Percentiles rank a stretch among this genome's conserved stretches.
These are phyloP conservation scores for Serinus canaria DNA, from an alignment of 2,113 vertebrate species.

Conservation along the genomic window DNA sequence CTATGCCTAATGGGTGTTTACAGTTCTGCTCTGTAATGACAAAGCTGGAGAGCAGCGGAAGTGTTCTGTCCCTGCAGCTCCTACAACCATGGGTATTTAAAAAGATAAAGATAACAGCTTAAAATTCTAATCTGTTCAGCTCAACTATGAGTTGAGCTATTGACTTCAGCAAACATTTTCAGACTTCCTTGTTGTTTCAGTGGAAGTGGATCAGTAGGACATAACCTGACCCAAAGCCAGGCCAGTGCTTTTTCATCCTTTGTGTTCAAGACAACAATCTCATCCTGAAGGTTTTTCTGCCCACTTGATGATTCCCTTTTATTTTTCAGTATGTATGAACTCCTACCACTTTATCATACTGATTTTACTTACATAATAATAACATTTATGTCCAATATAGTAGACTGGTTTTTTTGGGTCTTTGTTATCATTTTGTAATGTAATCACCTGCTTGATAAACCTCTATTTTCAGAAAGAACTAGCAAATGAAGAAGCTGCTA, in stretches of 20 bases:
- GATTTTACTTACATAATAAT: neutral
- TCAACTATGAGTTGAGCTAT: neutral
- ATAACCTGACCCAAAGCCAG: neutral
- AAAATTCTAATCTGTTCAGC: slow-evolving; percentile 3
- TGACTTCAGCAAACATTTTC: neutral
- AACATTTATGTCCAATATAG: neutral
- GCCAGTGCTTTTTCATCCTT: neutral
- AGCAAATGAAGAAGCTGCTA: neutral
- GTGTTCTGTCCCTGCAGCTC: neutral
- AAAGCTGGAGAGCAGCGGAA: neutral
- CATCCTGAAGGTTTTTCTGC: neutral
- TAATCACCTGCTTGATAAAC: neutral
- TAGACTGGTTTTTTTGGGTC: neutral
- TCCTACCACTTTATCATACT: neutral
- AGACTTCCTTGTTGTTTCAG: neutral
- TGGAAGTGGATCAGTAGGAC: neutral
- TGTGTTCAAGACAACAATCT: neutral
- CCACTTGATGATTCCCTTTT: neutral
- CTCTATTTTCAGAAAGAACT: neutral
- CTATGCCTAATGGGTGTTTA: neutral
- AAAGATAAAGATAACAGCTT: slow-evolving; percentile 17
- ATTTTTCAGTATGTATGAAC: neutral
- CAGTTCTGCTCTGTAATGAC: slow-evolving; percentile 10
- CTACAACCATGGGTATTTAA: neutral
- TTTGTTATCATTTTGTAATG: neutral